Conservation (phyloP, 2,888 invertebrate genomes). For the Ochropacha duplaris region DNA sequence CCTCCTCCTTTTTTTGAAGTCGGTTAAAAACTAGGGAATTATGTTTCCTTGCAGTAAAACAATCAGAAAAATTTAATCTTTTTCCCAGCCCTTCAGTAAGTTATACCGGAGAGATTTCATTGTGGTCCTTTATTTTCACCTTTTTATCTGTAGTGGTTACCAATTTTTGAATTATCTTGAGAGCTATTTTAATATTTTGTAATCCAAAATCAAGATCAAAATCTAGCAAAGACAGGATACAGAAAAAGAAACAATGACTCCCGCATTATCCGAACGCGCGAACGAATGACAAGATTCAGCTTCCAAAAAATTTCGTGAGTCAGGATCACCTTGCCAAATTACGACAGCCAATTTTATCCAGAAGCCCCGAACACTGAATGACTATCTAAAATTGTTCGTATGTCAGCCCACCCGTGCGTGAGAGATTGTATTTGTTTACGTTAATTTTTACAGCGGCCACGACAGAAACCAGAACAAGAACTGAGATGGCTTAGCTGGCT, state of each 20-base stretch:
- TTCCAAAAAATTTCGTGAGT: conserved; percentile 30
- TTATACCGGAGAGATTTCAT: too few species aligned
- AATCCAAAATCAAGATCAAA: background rate
- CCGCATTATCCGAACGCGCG: background rate
- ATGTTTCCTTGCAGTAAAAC: too few species aligned
- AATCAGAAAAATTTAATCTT: too few species aligned
- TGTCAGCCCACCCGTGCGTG: conserved; percentile 75
- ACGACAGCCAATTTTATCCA: conserved; percentile 17
- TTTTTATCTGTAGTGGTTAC: too few species aligned
- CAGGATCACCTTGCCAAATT: conserved; percentile 33
- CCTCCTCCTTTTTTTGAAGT: too few species aligned
- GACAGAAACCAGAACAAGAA: conserved; percentile 80
- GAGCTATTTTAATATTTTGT: too few species aligned
- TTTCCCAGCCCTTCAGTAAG: too few species aligned
- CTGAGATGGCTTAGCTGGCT: conserved; percentile 34
- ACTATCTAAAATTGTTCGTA: conserved; percentile 40
- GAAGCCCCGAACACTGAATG: conserved; percentile 19
- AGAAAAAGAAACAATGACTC: background rate
- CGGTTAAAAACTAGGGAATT: too few species aligned
- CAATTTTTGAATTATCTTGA: too few species aligned
- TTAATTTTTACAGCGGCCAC: conserved; percentile 80
- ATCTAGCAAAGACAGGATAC: background rate
- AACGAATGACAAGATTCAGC: conserved; percentile 56
- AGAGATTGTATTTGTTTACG: conserved; percentile 75
- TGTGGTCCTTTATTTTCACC: too few species aligned